These are phyloP conservation scores for Danaus chrysippus DNA, from an alignment of 2,888 invertebrate genomes.

Conservation along the genomic window DNA sequence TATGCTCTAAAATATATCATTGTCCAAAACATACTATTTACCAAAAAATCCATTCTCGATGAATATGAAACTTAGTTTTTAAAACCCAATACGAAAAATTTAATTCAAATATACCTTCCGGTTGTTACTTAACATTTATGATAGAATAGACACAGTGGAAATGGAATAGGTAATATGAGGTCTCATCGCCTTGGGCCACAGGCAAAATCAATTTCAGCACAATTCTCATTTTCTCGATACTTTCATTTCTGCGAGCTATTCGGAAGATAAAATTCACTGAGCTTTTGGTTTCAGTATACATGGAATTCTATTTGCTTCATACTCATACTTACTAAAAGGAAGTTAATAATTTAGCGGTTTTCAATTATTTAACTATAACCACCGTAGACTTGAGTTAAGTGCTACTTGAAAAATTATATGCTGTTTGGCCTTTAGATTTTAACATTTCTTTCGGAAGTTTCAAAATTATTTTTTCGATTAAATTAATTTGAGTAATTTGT, in stretches of 20 bases:
- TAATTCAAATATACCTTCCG: slow-evolving; percentile 22
- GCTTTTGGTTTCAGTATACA: slow-evolving; percentile 32
- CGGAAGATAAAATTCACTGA: slow-evolving; percentile 38
- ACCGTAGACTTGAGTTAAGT: no score
- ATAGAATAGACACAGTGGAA: slow-evolving; percentile 35
- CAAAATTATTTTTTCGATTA: background rate
- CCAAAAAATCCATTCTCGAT: no score
- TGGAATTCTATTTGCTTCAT: slow-evolving; percentile 32
- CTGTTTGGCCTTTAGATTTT: no score
- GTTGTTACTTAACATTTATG: slow-evolving; percentile 35
- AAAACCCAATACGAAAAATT: no score
- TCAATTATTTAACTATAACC: slow-evolving; percentile 9
- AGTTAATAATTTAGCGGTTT: slow-evolving; percentile 20
- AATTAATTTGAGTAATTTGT: slow-evolving; percentile 2
- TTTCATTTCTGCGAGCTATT: slow-evolving; percentile 43
- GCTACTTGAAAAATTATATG: no score
- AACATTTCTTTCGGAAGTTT: no score
- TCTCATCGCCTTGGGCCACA: slow-evolving; percentile 47
- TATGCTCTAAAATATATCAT: no score
- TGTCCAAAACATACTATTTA: no score
- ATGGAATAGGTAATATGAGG: slow-evolving; percentile 50
- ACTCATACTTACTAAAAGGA: slow-evolving; percentile 26
- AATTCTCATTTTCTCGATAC: slow-evolving; percentile 52
- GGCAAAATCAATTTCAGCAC: slow-evolving; percentile 61
- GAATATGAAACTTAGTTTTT: no score